phyloP scores from a whole-genome alignment of 2,113 vertebrate genomes.

The Dunckerocampus dactyliophorus region DNA sequence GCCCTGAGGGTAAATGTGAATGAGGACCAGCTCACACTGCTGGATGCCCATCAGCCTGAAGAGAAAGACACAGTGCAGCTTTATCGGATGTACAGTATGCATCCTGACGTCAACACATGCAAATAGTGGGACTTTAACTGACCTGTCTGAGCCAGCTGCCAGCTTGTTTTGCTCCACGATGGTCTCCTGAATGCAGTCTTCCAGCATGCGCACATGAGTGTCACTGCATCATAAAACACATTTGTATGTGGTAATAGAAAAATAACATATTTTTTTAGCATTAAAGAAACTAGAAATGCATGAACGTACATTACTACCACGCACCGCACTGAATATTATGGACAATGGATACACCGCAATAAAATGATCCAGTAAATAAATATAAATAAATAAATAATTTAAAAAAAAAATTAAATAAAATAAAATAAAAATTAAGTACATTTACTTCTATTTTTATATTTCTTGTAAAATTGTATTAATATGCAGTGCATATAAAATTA shows the following conservation, averaged over 20 bases:
- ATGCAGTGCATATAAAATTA: too few species aligned
- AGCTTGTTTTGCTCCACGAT: constrained; percentile 96
- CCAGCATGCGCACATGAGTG: constrained; percentile 96
- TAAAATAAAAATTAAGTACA: too few species aligned
- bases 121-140: constrained; percentile 45
- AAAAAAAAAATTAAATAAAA: too few species aligned
- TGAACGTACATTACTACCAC: too few species aligned
- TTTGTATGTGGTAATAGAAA: too few species aligned
- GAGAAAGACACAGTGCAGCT: constrained; percentile 8
- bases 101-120: background rate
- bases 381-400: too few species aligned
- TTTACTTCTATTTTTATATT: too few species aligned
- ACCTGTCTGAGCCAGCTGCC: constrained; percentile 96
- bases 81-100: background rate
- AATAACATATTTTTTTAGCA: background rate
- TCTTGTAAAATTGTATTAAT: too few species aligned
- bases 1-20: constrained; percentile 93
- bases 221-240: constrained; percentile 72
- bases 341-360: too few species aligned
- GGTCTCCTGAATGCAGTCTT: constrained; percentile 95
- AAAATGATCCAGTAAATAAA: too few species aligned
- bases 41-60: constrained; percentile 95
- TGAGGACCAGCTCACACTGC: constrained; percentile 94
- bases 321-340: too few species aligned
- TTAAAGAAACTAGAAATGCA: too few species aligned